Base-by-base conservation (phyloP, 1,140 invertebrate genomes). In the Pseudomyrmex pallidus region DNA sequence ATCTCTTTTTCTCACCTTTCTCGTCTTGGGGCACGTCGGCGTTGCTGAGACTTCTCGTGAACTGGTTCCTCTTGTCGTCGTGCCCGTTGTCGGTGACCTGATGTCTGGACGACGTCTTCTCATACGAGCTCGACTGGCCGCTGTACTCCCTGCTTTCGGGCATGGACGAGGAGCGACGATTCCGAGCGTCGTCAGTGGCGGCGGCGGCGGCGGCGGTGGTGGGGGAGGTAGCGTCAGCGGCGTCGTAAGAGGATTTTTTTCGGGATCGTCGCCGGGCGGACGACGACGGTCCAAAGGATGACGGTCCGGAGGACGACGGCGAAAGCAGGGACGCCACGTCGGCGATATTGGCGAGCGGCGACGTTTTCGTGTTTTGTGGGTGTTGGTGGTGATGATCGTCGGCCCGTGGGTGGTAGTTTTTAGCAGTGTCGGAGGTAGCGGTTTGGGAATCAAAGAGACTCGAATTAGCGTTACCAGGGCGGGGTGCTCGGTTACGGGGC, bases 41-140 rank as follows among this genome's bases (percentile, higher is more conserved):
- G 92, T 97, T 97, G 87, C 97, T 97, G 22, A 97, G 95, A 95
- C 97, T 97, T 90, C 97, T 95, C 66, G 96, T 96, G 92, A 97
- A 97, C 85, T 97, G 97, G 62, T 96, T 96, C 73, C 97, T 95
- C 88, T 96, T 95, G 73, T 94, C 90, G 62, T 91, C 91, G 70
- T 89, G 90, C 15, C 90, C 92, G 74, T 91, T 93, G 35, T 89
- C 93, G 72, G 78, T 82, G 20, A 90, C 86, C 64, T 91, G 90
- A 77, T 91, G 91, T 77, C 93, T 92, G 89, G 91, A 91, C 35
- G 35, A 35, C 59, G 91, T 88, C 80, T 94, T 94, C 89, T 94
- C 93, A 87, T 94, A 94, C 46, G 92, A 94, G 67, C 92, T 86
- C 86, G 93, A 91, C 85, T 92, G 92, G 84, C 93, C 91, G 86